Evolutionary conservation across 2,797 vertebrate species (phyloP), one percentile per base, ranked within the genome.

Genomic region (Thamnophis elegans): DNA sequence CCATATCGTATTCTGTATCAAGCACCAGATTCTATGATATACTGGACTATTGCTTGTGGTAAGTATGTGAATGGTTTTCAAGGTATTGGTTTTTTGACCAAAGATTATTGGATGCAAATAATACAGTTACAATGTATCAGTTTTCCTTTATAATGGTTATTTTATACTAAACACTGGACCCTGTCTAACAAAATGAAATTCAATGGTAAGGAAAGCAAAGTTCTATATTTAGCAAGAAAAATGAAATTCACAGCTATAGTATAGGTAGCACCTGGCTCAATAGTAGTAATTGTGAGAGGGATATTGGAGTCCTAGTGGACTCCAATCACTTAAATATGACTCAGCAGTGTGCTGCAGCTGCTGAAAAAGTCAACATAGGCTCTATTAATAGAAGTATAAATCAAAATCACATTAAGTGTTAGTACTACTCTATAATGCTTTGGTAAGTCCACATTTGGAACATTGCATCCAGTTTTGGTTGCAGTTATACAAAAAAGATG

Each of bases 31-130:
- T 99, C 99, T 60, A 96, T 99, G 94, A 97, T 98, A 88, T 99
- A 99, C 94, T 99, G 98, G 98, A 98, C 98, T 96, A 98, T 99
- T 11, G 99, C 99, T 94, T 99, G 99, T 93, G 99, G 99, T 99
- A 97, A 98, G 98, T 93, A 93, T 62, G n/a, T 13, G 8, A 13
- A 1, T 28, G 42, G 25, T 59, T 62, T 58, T 1, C 8, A 42
- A 0, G 13, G 36, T 62, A 4, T 54, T 93, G 20, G 90, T 92
- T 87, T 89, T n/a, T 85, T 90, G 54, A 55, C 68, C 18, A 47
- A 16, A 32, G 89, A n/a, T 54, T 18, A 5, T 93, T 82, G 20
- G 22, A 47, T 36, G 32, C 36, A 36, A 73, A 16, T 68, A 32
- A 73, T 25, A 82, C 10, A 12, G 10, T 47, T 82, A 82, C 4